A percentile compares a stretch with the other conserved stretches of the same genome.
phyloP scores from a whole-genome alignment of 2,797 vertebrate genomes.

The Thripadectes ignobilis region DNA sequence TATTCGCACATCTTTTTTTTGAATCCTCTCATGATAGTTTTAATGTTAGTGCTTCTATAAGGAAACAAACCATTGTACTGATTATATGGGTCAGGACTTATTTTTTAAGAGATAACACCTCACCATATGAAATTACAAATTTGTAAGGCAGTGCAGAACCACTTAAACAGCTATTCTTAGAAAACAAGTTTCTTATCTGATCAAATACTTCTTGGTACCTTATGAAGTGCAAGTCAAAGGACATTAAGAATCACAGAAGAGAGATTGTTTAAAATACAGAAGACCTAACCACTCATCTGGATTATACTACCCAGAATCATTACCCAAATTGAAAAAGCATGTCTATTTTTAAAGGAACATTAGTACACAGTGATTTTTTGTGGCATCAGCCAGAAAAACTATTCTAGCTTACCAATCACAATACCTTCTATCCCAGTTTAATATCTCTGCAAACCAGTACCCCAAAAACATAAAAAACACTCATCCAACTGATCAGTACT shows the following conservation, averaged over 20 bases:
- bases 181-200: slow-evolving; percentile 22
- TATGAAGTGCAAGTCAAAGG: slow-evolving; percentile 19
- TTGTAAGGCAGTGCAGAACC: background rate
- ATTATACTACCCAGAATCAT: background rate
- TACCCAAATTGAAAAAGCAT: slow-evolving; percentile 32
- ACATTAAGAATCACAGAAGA: slow-evolving; percentile 3
- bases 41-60: background rate
- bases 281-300: background rate
- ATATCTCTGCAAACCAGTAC: background rate
- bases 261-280: slow-evolving; percentile 3
- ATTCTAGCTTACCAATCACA: background rate
- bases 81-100: background rate
- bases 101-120: background rate
- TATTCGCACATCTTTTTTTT: background rate
- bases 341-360: background rate
- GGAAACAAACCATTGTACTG: slow-evolving; percentile 13
- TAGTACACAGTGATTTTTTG: background rate
- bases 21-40: background rate
- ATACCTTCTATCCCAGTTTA: background rate
- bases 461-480: background rate
- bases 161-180: slow-evolving; percentile 2
- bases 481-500: background rate
- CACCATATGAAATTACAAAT: background rate
- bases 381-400: background rate
- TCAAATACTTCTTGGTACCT: slow-evolving; percentile 30